Evolutionary conservation across 2,888 invertebrate species (phyloP), one percentile per base, ranked within the genome.

Genomic region (Alviniconcha strummeri): DNA sequence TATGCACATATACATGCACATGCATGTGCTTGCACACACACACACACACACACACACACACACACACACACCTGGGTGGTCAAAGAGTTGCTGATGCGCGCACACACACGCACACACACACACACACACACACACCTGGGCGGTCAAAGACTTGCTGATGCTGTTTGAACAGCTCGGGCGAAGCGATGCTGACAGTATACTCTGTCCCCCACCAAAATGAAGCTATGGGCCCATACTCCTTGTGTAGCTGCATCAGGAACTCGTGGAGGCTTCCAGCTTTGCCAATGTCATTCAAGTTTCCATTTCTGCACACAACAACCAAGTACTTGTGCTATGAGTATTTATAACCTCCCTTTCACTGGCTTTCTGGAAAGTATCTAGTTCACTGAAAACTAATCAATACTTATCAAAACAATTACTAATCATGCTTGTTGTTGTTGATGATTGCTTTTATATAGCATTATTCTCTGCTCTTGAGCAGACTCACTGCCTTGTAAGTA

Each of bases 121-220:
- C 60, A 4, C 60, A 13, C 60, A 19, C 11, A 69, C 4, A 87
- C 89, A 85, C 88, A 94, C 93, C 84, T 85, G 94, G 94, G 84
- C 93, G 88, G 84, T 94, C 93, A 90, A 94, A 94, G 6, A 93
- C 88, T 64, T 88, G 88, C 54, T 90, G 84, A 17, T 93, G 93
- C 76, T 93, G 89, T 83, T 92, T 91, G 84, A 94, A 93, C 6
- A 93, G 88, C 76, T 92, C 90, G 7, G 94, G 92, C 55, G 92
- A 91, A n/a, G 92, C 91, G 19, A 94, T 90, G 88, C 94, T 94
- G 84, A 94, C 92, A 11, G 91, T 89, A 74, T 91, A 89, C 83
- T 90, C 87, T 55, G 90, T 86, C 60, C 93, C 93, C 88, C 90
- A 91, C 93, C 94, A 94, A 87, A 94, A 94, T 11, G 93, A 92